Evolutionary conservation across 2,888 invertebrate species (phyloP).

Genomic region (Archips crataeganus): DNA sequence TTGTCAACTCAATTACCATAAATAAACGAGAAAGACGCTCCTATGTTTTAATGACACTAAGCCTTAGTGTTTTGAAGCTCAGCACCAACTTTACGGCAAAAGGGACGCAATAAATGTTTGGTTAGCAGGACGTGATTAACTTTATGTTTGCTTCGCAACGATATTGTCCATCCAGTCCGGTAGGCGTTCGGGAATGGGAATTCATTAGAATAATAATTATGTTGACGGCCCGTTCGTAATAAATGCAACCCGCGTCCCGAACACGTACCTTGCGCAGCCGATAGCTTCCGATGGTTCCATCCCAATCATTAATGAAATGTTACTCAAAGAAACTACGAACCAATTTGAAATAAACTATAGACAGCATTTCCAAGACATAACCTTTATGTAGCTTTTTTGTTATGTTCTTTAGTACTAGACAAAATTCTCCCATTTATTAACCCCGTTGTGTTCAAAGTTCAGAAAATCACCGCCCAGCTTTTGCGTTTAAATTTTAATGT

Average conservation of each 20-base stretch:
- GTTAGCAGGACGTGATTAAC: slow-evolving; percentile 42
- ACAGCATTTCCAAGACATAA: background rate
- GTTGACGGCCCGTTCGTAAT: slow-evolving; percentile 35
- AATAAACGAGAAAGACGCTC: slow-evolving; percentile 80
- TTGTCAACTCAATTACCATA: slow-evolving; percentile 83
- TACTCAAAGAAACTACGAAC: background rate
- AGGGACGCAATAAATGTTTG: slow-evolving; percentile 42
- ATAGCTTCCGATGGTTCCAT: background rate
- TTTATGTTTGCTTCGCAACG: slow-evolving; percentile 41
- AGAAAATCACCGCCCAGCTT: slow-evolving; percentile 13
- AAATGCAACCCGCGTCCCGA: slow-evolving; percentile 25
- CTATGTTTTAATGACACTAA: slow-evolving; percentile 76
- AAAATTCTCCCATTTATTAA: slow-evolving; percentile 24
- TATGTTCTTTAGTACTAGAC: slow-evolving; percentile 4
- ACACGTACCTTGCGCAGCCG: slow-evolving; percentile 2
- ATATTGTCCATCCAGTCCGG: slow-evolving; percentile 34
- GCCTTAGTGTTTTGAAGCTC: slow-evolving; percentile 65
- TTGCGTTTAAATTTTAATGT: slow-evolving; percentile 34
- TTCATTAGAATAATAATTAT: slow-evolving; percentile 42
- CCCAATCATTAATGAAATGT: background rate
- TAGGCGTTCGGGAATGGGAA: slow-evolving; percentile 38
- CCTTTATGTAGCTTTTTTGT: background rate
- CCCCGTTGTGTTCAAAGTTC: slow-evolving; percentile 21
- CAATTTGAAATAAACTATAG: background rate
- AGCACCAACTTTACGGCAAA: slow-evolving; percentile 43